Base-by-base conservation (phyloP, 2,113 vertebrate species). In the Oostethus manadensis region DNA sequence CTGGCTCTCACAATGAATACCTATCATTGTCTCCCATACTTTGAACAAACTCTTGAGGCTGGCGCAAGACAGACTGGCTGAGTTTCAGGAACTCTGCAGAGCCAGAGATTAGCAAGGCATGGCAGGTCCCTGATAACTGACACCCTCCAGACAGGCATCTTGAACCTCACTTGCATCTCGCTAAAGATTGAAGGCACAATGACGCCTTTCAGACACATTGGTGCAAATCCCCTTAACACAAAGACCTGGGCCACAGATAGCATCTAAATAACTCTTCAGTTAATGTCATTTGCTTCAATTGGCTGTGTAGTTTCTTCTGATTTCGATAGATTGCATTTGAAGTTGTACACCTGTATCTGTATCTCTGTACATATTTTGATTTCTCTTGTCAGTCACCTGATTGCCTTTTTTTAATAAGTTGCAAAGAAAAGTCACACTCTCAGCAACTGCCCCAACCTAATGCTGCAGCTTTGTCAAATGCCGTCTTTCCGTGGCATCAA, bases 101-200 rank as follows among this genome's bases (percentile, higher is more conserved):
- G 82, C 83, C 86, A 78, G 80, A 85, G 81, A 88, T 88, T 88
- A 89, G 83, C 85, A 85, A 79, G 85, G 85, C 84, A 83, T 84
- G 76, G 84, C 77, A 66, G 84, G 85, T 78, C 86, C 78, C 75
- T 71, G 85, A 89, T 88, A 90, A 85, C 86, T 89, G 88, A 90
- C 88, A 89, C 89, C 83, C 76, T 81, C 71, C 71, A 74, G 65
- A 64, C 83, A 83, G 80, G 79, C 82, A 84, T 84, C 74, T n/a
- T 53, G 77, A 85, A 80, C 81, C 65, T 53, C 80, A 81, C 79
- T 77, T 77, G 76, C 68, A 68, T 86, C 76, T 79, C 57, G 57
- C 83, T 75, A 79, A 84, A 85, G 80, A 80, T 76, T 70, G 64
- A 65, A 66, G 73, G 80, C 79, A 89, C 83, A 84, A 86, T 84